A percentile compares a stretch with the other conserved stretches of the same genome.
Evolutionary conservation across 2,113 vertebrate genomes (phyloP).

Genomic region (Formicarius rufipectus): DNA sequence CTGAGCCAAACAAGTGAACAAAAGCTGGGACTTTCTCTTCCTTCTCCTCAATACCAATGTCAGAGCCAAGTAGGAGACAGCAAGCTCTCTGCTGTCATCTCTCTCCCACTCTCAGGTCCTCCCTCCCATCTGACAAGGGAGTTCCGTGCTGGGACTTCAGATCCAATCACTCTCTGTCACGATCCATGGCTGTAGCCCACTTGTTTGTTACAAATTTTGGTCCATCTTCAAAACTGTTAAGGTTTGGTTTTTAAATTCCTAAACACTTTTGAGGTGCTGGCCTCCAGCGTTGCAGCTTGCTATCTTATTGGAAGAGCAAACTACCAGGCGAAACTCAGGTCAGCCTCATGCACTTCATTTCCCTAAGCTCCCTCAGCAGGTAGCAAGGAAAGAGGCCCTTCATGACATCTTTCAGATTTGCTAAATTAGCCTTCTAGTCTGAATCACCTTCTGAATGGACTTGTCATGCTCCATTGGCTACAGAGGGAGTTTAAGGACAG

Average conservation of each 20-base stretch:
- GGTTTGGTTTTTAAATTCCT: background rate
- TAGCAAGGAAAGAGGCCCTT: background rate
- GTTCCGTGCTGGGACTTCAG: background rate
- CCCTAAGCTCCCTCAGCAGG: background rate
- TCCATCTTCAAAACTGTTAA: background rate
- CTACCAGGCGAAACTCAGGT: background rate
- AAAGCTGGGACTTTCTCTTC: background rate
- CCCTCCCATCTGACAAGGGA: background rate
- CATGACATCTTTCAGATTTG: background rate
- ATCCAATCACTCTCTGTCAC: background rate
- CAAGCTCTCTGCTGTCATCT: background rate
- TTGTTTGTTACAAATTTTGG: background rate
- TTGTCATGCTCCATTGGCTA: background rate
- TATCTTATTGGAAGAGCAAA: background rate
- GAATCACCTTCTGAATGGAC: slow-evolving; percentile 26
- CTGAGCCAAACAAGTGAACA: background rate
- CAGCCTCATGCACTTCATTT: background rate
- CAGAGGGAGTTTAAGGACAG: background rate
- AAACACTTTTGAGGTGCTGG: background rate
- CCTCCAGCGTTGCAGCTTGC: background rate
- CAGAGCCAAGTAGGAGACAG: background rate
- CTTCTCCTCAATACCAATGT: background rate
- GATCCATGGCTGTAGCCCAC: background rate
- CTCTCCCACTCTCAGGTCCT: accelerated
- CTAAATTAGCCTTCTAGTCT: slow-evolving; percentile 4